phyloP scores from a whole-genome alignment of 2,113 vertebrate genomes.

The Sorex fumeus region DNA sequence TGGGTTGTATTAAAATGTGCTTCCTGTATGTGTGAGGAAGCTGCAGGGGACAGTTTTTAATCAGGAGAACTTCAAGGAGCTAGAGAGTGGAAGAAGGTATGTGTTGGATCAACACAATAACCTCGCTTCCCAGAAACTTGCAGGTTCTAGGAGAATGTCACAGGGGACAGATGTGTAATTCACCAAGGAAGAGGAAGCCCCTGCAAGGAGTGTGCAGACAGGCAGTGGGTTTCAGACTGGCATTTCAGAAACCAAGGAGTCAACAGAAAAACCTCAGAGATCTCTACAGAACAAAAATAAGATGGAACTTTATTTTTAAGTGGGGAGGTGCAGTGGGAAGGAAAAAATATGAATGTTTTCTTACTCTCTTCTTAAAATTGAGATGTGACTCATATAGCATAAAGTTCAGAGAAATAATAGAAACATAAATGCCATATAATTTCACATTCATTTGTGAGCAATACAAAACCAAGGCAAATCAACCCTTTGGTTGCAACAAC shows the following conservation, averaged over 20 bases:
- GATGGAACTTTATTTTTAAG: not conserved
- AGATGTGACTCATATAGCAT: not conserved
- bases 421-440: not conserved
- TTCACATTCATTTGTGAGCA: not conserved
- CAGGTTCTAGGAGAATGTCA: not conserved
- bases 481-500: not conserved
- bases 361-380: no score
- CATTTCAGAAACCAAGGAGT: not conserved
- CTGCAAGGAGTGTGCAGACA: no score
- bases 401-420: not conserved
- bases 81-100: not conserved
- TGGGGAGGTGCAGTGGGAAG: no score
- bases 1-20: constrained; percentile 14
- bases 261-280: not conserved
- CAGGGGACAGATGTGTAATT: not conserved
- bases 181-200: not conserved
- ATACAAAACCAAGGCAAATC: not conserved
- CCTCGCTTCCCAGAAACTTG: not conserved
- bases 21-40: not conserved
- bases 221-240: not conserved
- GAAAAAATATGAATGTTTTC: not conserved
- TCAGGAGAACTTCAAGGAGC: not conserved
- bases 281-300: not conserved
- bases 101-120: not conserved
- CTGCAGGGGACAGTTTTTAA: not conserved